These are phyloP conservation scores for Ceramica pisi DNA, from an alignment of 2,888 invertebrate species.

Conservation along the genomic window DNA sequence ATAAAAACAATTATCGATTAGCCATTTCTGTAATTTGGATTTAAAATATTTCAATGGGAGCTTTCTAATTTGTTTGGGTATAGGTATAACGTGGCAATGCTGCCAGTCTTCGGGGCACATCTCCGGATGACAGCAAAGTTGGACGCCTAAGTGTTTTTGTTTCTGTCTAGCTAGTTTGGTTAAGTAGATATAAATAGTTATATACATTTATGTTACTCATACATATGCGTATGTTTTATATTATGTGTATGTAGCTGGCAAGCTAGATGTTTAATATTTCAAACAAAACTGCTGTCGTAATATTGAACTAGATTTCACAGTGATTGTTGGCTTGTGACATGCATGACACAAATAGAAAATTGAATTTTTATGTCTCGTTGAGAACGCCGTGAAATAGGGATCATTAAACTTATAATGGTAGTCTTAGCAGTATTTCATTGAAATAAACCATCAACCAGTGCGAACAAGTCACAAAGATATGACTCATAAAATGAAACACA, in stretches of 20 bases:
- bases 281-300: neutral
- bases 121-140: neutral
- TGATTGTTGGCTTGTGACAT: neutral
- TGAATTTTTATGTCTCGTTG: constrained; percentile 6
- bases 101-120: neutral
- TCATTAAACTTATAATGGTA: constrained; percentile 33
- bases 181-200: too few species aligned
- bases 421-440: constrained; percentile 22
- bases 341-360: constrained; percentile 2
- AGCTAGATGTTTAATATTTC: neutral
- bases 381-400: constrained; percentile 30
- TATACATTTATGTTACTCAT: too few species aligned
- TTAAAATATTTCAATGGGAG: too few species aligned
- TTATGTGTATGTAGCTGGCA: too few species aligned
- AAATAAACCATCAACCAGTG: constrained; percentile 46
- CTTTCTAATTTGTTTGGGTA: too few species aligned
- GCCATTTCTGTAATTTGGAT: too few species aligned
- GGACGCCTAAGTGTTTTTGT: neutral
- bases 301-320: neutral
- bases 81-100: neutral
- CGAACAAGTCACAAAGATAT: constrained; percentile 33
- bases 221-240: too few species aligned
- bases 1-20: too few species aligned
- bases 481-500: constrained; percentile 38
- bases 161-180: neutral